Conservation (phyloP, 2,797 vertebrate species). For the Staurois parvus region DNA sequence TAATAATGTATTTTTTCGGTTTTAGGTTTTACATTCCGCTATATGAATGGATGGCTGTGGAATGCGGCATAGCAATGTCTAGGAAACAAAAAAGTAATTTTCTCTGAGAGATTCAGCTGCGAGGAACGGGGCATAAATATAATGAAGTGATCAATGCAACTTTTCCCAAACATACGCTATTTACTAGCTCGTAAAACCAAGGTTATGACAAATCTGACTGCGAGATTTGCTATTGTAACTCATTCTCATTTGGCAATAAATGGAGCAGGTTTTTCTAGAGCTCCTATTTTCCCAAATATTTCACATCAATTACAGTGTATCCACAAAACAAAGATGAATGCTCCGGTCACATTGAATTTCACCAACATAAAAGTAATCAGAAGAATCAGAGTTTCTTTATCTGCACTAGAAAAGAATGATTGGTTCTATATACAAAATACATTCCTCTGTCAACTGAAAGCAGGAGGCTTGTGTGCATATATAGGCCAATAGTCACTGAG, state of each 20-base stretch:
- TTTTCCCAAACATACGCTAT: slow-evolving; percentile 56
- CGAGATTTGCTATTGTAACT: slow-evolving; percentile 58
- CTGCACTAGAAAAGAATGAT: background rate
- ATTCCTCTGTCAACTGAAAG: background rate
- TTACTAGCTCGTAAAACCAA: slow-evolving; percentile 58
- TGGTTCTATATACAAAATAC: background rate
- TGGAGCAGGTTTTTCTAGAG: slow-evolving; percentile 45
- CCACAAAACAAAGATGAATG: slow-evolving; percentile 48
- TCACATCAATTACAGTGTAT: slow-evolving; percentile 54
- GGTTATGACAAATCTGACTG: slow-evolving; percentile 61
- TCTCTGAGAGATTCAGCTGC: slow-evolving; percentile 46
- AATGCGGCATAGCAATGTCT: slow-evolving; percentile 18
- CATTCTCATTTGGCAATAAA: slow-evolving; percentile 46
- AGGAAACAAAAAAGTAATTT: slow-evolving; percentile 55
- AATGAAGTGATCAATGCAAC: slow-evolving; percentile 59
- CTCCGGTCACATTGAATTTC: slow-evolving; percentile 39
- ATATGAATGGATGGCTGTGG: slow-evolving; percentile 29
- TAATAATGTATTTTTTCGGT: slow-evolving; percentile 46
- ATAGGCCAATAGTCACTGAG: background rate
- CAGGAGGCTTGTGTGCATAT: background rate
- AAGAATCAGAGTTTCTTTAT: slow-evolving; percentile 10
- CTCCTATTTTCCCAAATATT: slow-evolving; percentile 48
- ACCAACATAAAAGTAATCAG: slow-evolving; percentile 26
- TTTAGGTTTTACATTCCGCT: slow-evolving; percentile 33
- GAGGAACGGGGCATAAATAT: slow-evolving; percentile 56